These are phyloP conservation scores for Sebastes reedi DNA, from an alignment of 2,797 vertebrate genomes.

Conservation along the genomic window DNA sequence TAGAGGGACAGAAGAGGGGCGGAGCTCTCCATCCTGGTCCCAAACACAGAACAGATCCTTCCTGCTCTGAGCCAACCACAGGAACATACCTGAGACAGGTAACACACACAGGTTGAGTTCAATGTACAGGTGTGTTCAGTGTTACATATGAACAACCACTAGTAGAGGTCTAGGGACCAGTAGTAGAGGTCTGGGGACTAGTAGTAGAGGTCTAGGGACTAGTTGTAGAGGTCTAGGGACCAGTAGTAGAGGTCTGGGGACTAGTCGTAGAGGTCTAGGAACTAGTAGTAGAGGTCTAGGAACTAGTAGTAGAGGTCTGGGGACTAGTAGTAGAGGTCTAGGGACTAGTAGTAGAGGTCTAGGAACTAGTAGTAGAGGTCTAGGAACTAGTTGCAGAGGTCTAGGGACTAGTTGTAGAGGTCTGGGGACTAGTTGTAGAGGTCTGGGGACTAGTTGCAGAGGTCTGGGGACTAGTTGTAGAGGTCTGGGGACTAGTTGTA, in stretches of 20 bases:
- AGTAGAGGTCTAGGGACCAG: not conserved
- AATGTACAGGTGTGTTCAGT: not conserved
- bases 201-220: too few species aligned
- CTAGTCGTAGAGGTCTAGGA: too few species aligned
- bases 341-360: too few species aligned
- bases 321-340: too few species aligned
- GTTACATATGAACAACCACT: not conserved
- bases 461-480: not conserved
- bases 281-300: too few species aligned
- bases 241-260: too few species aligned
- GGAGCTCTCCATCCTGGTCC: constrained; percentile 89
- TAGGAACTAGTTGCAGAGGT: too few species aligned
- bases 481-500: not conserved
- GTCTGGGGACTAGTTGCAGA: not conserved
- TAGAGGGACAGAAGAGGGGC: constrained; percentile 90
- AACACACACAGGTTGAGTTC: not conserved
- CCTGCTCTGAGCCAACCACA: constrained; percentile 95
- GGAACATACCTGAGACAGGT: constrained; percentile 86
- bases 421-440: not conserved
- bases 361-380: too few species aligned
- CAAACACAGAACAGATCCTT: constrained; percentile 95
- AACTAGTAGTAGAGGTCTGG: too few species aligned
- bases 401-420: not conserved
- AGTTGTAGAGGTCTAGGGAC: too few species aligned
- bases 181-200: not conserved